Evolutionary conservation across 2,888 invertebrate genomes (phyloP).

Genomic region (Plagodis dolabraria): DNA sequence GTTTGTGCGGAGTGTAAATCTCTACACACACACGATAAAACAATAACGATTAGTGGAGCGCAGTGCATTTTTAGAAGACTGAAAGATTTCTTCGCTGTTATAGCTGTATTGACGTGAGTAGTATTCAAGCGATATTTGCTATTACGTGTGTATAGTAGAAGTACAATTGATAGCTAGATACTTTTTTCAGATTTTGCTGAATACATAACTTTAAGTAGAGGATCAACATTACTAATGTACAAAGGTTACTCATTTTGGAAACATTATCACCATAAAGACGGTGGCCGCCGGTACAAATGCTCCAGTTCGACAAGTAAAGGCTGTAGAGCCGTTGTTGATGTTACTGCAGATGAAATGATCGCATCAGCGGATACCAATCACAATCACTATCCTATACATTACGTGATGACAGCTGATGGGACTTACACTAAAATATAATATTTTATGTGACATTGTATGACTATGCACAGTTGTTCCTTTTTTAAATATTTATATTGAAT

Average conservation of each 20-base stretch:
- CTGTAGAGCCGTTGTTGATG: constrained; percentile 19
- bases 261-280: background rate
- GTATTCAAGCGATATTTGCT: too few relatives aligned
- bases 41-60: too few relatives aligned
- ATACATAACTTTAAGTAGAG: constrained; percentile 20
- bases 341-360: background rate
- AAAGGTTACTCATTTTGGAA: constrained; percentile 30
- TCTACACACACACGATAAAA: too few relatives aligned
- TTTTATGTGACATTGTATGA: background rate
- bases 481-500: too few relatives aligned
- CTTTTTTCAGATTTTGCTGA: constrained; percentile 17
- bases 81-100: too few relatives aligned
- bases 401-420: background rate
- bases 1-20: too few relatives aligned
- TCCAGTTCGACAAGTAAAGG: constrained; percentile 4
- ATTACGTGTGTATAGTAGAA: too few relatives aligned
- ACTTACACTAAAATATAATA: constrained; percentile 4
- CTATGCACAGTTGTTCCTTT: too few relatives aligned
- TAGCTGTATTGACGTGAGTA: too few relatives aligned
- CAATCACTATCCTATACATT: constrained; percentile 11
- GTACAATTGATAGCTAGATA: background rate
- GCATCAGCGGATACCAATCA: background rate
- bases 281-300: constrained; percentile 21
- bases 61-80: too few relatives aligned
- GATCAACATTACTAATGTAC: constrained; percentile 14